Evolutionary conservation across 2,888 invertebrate species (phyloP).

Genomic region (Meloe dianella): DNA sequence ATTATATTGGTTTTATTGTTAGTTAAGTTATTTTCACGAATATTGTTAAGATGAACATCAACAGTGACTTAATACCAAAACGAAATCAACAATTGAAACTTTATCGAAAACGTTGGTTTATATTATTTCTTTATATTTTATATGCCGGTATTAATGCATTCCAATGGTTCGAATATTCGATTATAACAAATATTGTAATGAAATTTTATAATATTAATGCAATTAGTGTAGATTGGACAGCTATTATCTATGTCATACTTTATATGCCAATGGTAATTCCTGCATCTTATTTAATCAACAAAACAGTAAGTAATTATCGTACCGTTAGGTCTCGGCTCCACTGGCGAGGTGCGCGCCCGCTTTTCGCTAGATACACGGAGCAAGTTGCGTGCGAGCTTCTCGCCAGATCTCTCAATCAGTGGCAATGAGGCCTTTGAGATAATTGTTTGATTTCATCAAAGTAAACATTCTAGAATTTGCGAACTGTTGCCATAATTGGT

Average conservation of each 20-base stretch:
- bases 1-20: no score
- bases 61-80: not conserved
- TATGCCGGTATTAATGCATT: slow-evolving; percentile 90
- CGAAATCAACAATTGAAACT: slow-evolving; percentile 60
- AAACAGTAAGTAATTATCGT: slow-evolving; percentile 78
- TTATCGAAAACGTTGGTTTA: slow-evolving; percentile 79
- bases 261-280: slow-evolving; percentile 97
- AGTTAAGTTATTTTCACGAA: not conserved
- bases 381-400: no score
- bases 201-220: slow-evolving; percentile 75
- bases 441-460: slow-evolving; percentile 12
- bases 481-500: slow-evolving; percentile 80
- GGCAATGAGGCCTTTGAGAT: slow-evolving; percentile 1
- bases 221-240: slow-evolving; percentile 89
- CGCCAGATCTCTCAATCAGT: no score
- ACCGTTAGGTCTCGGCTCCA: no score
- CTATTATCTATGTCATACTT: slow-evolving; percentile 93
- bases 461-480: slow-evolving; percentile 70
- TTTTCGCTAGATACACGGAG: no score
- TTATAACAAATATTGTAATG: slow-evolving; percentile 81
- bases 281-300: slow-evolving; percentile 91
- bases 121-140: slow-evolving; percentile 81
- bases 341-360: no score
- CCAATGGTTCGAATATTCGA: slow-evolving; percentile 96
- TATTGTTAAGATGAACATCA: not conserved